Evolutionary conservation across 2,888 invertebrate genomes (phyloP).

Genomic region (Scrobipalpa atriplicella): DNA sequence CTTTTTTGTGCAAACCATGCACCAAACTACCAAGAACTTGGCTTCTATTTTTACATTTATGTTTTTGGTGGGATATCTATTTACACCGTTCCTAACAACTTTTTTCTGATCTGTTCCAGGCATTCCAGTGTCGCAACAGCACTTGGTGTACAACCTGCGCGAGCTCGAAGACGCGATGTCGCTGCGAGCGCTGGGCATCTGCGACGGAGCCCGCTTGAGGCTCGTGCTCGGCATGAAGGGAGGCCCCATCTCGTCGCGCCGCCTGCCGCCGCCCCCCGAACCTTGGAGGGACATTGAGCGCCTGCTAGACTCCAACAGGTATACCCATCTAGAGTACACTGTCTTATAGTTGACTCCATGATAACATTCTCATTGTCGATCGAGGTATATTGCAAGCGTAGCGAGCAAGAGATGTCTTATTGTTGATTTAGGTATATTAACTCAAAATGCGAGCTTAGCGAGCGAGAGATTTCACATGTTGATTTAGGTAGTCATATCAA

Average conservation of each 20-base stretch:
- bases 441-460: too few species aligned
- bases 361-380: too few species aligned
- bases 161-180: conserved; percentile 86
- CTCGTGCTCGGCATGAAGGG: conserved; percentile 90
- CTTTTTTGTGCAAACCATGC: too few species aligned
- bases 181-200: conserved; percentile 82
- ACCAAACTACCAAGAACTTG: too few species aligned
- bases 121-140: conserved; percentile 89
- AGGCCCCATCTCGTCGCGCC: conserved; percentile 89
- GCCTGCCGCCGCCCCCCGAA: conserved; percentile 82
- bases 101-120: conserved; percentile 71
- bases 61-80: background rate
- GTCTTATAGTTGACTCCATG: too few species aligned
- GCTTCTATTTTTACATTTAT: too few species aligned
- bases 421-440: too few species aligned
- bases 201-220: conserved; percentile 87
- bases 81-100: background rate
- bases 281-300: conserved; percentile 85
- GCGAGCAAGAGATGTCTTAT: too few species aligned
- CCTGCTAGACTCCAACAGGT: conserved; percentile 85
- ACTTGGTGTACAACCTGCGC: conserved; percentile 87
- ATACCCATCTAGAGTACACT: background rate
- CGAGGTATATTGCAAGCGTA: conserved; percentile 74
- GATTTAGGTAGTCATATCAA: too few species aligned
- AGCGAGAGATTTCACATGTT: too few species aligned